phyloP scores from a whole-genome alignment of 2,888 invertebrate genomes.

The Stegana nigrithorax region DNA sequence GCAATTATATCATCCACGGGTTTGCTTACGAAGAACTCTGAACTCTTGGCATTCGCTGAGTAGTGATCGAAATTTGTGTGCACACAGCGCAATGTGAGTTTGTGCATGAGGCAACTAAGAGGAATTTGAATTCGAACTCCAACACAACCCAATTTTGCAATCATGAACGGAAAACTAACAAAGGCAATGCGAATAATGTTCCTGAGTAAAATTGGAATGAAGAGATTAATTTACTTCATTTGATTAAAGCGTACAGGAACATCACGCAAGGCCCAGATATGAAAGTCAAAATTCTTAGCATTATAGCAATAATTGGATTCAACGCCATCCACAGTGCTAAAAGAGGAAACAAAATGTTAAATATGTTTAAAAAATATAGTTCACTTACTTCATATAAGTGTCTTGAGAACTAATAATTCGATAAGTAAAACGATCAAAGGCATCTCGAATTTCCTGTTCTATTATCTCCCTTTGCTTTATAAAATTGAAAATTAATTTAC shows the following conservation, averaged over 20 bases:
- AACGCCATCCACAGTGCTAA: slow-evolving; percentile 44
- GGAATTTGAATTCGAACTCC: slow-evolving; percentile 48
- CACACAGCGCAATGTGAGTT: slow-evolving; percentile 54
- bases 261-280: slow-evolving; percentile 60
- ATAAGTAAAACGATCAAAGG: slow-evolving; percentile 55
- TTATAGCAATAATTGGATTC: slow-evolving; percentile 46
- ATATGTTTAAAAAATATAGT: background rate
- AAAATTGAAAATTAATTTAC: too few species aligned
- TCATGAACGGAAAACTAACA: slow-evolving; percentile 46
- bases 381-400: slow-evolving; percentile 56
- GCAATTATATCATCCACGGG: slow-evolving; percentile 32
- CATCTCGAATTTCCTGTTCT: slow-evolving; percentile 40
- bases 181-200: too few species aligned
- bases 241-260: slow-evolving; percentile 52
- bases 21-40: slow-evolving; percentile 26
- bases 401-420: slow-evolving; percentile 52
- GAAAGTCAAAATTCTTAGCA: slow-evolving; percentile 47
- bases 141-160: slow-evolving; percentile 38
- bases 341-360: background rate
- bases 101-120: slow-evolving; percentile 45
- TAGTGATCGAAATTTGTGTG: slow-evolving; percentile 55
- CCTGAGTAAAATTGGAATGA: background rate
- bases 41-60: slow-evolving; percentile 51
- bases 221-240: slow-evolving; percentile 41
- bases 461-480: slow-evolving; percentile 40